Evolutionary conservation across 2,888 invertebrate genomes (phyloP).

Genomic region (Eristalis arbustorum): DNA sequence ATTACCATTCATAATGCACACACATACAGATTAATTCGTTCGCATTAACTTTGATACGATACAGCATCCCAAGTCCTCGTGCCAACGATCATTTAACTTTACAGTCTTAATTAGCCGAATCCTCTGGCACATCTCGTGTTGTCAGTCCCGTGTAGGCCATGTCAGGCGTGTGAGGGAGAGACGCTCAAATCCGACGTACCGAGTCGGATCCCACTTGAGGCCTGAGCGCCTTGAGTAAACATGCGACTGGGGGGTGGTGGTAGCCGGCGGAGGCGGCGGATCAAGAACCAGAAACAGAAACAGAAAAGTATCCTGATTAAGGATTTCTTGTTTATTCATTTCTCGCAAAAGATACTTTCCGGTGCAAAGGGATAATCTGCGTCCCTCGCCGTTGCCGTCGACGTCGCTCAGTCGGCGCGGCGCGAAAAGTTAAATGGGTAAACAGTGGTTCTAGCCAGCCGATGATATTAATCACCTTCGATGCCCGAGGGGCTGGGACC

Average conservation of each 20-base stretch:
- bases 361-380: slow-evolving; percentile 48
- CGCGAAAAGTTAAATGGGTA: slow-evolving; percentile 64
- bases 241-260: background rate
- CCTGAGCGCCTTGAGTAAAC: slow-evolving; percentile 18
- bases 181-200: slow-evolving; percentile 56
- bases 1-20: slow-evolving; percentile 51
- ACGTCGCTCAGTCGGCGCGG: background rate
- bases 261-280: background rate
- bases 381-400: background rate
- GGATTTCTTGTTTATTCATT: slow-evolving; percentile 67
- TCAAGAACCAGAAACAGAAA: slow-evolving; percentile 2
- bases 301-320: slow-evolving; percentile 61
- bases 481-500: slow-evolving; percentile 1
- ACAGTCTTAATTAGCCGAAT: slow-evolving; percentile 59
- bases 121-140: slow-evolving; percentile 29
- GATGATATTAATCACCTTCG: slow-evolving; percentile 67
- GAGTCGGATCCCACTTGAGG: background rate
- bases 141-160: slow-evolving; percentile 15
- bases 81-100: slow-evolving; percentile 55
- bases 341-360: slow-evolving; percentile 56
- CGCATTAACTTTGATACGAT: slow-evolving; percentile 56
- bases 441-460: slow-evolving; percentile 50
- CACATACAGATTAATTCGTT: slow-evolving; percentile 52
- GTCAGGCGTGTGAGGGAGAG: slow-evolving; percentile 43
- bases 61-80: slow-evolving; percentile 21